phyloP scores from a whole-genome alignment of 2,888 invertebrate species.

The Dorcus hopei region DNA sequence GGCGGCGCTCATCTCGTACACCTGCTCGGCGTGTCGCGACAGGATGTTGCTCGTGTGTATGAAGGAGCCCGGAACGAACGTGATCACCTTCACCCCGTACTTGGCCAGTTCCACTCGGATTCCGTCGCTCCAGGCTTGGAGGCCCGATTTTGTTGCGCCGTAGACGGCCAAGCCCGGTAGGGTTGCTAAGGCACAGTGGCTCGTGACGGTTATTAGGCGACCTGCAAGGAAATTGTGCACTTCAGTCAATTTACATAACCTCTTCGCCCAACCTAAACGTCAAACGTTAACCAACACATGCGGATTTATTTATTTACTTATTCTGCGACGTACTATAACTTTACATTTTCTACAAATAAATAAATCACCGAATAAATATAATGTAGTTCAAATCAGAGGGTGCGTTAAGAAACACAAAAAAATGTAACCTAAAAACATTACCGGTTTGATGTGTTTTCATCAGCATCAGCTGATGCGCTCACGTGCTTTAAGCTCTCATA shows the following conservation, averaged over 20 bases:
- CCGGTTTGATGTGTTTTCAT: too few relatives aligned
- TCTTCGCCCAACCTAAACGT: neutral
- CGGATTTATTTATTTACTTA: too few relatives aligned
- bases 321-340: too few relatives aligned
- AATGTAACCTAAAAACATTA: too few relatives aligned
- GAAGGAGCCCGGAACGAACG: conserved; percentile 79
- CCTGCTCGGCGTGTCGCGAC: conserved; percentile 59
- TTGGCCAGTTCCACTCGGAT: conserved; percentile 70
- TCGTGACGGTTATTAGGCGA: conserved; percentile 76
- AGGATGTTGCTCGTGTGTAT: conserved; percentile 66
- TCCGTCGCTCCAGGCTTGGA: conserved; percentile 69
- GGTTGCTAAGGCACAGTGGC: conserved; percentile 73
- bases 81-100: conserved; percentile 68
- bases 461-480: too few relatives aligned
- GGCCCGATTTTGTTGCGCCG: conserved; percentile 77
- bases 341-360: too few relatives aligned
- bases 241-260: too few relatives aligned
- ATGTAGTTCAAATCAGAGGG: too few relatives aligned
- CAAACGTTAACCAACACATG: too few relatives aligned
- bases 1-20: conserved; percentile 61
- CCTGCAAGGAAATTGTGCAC: conserved; percentile 42
- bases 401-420: too few relatives aligned
- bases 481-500: too few relatives aligned
- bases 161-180: conserved; percentile 75
- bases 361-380: too few relatives aligned